These are phyloP conservation scores for Sthenelais limicola DNA, from an alignment of 2,888 invertebrate species.

Conservation along the genomic window DNA sequence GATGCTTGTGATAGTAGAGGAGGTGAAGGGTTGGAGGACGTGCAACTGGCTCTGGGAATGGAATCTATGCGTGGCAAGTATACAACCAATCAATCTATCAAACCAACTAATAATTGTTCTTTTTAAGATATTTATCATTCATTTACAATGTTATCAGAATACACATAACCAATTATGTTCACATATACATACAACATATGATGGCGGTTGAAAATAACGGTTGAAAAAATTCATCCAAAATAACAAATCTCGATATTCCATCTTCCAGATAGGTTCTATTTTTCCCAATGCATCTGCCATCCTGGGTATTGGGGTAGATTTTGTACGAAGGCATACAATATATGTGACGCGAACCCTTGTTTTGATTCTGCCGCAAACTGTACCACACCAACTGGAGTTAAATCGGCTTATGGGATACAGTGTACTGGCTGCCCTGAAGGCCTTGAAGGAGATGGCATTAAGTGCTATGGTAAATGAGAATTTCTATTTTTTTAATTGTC, in stretches of 20 bases:
- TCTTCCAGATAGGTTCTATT: neutral
- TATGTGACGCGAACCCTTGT: conserved; percentile 19
- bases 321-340: neutral
- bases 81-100: too few relatives aligned
- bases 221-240: too few relatives aligned
- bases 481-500: too few relatives aligned
- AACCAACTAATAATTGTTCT: too few relatives aligned
- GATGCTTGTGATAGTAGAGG: too few relatives aligned
- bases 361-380: neutral
- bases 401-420: neutral
- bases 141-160: neutral
- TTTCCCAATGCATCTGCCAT: neutral
- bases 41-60: too few relatives aligned
- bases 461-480: conserved; percentile 13
- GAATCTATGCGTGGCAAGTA: too few relatives aligned
- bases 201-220: neutral
- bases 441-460: conserved; percentile 17
- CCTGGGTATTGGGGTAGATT: conserved; percentile 2
- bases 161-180: neutral
- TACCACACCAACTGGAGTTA: neutral
- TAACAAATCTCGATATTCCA: neutral
- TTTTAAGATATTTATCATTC: too few relatives aligned
- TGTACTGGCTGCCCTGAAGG: conserved; percentile 5
- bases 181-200: neutral
- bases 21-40: too few relatives aligned